Base-by-base conservation (phyloP, 2,888 invertebrate genomes). In the Pherbina coryleti region DNA sequence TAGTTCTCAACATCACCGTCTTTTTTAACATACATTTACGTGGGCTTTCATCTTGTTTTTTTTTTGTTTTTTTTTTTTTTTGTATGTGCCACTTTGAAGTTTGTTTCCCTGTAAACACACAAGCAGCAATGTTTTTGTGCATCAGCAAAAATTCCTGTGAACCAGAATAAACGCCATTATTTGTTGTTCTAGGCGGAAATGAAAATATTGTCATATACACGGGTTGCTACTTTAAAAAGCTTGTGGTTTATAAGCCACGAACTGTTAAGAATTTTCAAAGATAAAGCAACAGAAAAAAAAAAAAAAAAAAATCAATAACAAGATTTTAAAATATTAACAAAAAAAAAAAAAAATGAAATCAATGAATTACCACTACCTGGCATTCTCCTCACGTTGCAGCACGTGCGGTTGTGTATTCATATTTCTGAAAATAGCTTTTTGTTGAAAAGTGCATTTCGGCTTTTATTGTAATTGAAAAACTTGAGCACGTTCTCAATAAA, bases 401-500 rank as follows among this genome's bases (percentile, higher is more conserved):
- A 37, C 37, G 37, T 37, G 37, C 8, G 44, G 8, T 37, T 37
- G 37, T 37, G 44, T 14, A 44, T 44, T 44, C 11, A 44, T 11
- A 44, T 11, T 44, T 44, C 3, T 3, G 2, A 55, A 9, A n/a
- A 19, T 2, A 8, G 1, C 9, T 55, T 55, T 11, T n/a, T 55
- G n/a, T 55, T 25, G 31, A 31, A 64, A 31, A 31, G 0, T 37
- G 51, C n/a, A 53, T 70, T 51, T 55, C 0, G 51, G 8, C 71
- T 34, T 57, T 55, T 55, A 71, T 34, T n/a, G 19, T 76, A 51
- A 44, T 57, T 44, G 31, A 62, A 73, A 71, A 25, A 76, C 53
- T 37, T 31, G 17, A 64, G 71, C 53, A 49, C 31, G 71, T 25
- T 19, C 44, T 66, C 53, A 66, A 74, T 66, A 74, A 74, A 66